Base-by-base conservation (phyloP, 2,113 vertebrate genomes). In the Coregonus clupeaformis region DNA sequence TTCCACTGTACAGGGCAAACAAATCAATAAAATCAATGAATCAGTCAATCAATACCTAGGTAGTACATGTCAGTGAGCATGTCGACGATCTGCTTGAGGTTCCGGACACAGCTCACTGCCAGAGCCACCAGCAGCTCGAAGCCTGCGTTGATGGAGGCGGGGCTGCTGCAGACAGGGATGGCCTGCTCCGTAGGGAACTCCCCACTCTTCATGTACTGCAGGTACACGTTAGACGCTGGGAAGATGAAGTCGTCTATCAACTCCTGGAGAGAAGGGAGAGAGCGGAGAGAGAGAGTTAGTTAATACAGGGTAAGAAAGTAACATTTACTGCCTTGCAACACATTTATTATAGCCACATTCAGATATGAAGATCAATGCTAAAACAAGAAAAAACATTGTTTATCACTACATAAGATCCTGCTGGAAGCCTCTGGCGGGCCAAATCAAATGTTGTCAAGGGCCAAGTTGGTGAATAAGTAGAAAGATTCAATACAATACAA, bases 61-160 rank as follows among this genome's bases (percentile, higher is more conserved):
- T 99, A 99, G 92, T 99, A 99, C 97, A 99, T 99, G 91, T 99
- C 98, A 74, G 97, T 99, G 90, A 99, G 91, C 47, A 96, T 99
- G 90, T 99, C 97, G 6, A 97, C 97, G 76, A 98, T 99, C 83
- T 99, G 98, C 83, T 96, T 97, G 83, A 99, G 96, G 88, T 99
- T 99, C 83, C 96, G 94, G 77, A 99, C 94, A 80, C 97, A 99
- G 87, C 97, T 96, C 65, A 98, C 97, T 70, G 97, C 96, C 79
- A 99, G 92, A 3, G 98, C 97, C 75, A 99, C 97, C 68, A 99
- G 94, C 74, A 99, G 93, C 84, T 99, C 98, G 86, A 99, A 99
- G 79, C 97, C 97, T 64, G 97, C 98, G 76, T 96, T 99, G 87
- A 99, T 97, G 49, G 97, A 98, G 72, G 98, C 95, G 52, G 98